A percentile compares a stretch with the other conserved stretches of the same genome.
phyloP scores from a whole-genome alignment of 2,888 invertebrate species.

The Spisula subtruncata region DNA sequence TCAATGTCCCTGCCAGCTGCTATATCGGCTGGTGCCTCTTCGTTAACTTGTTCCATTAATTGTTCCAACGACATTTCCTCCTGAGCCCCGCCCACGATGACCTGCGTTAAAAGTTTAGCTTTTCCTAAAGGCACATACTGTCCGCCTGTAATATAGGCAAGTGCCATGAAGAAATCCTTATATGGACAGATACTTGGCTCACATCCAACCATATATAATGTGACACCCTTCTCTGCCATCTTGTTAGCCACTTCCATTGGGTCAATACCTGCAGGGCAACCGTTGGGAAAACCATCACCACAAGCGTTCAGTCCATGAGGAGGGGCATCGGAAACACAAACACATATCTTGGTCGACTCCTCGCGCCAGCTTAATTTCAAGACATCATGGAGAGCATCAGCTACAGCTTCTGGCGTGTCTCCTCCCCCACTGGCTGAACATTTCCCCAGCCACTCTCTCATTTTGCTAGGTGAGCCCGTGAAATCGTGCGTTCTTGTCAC shows the following conservation, averaged over 20 bases:
- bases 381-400: slow-evolving; percentile 83
- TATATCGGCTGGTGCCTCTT: slow-evolving; percentile 77
- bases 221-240: slow-evolving; percentile 83
- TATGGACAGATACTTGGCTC: slow-evolving; percentile 81
- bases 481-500: slow-evolving; percentile 85
- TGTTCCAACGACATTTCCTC: slow-evolving; percentile 85
- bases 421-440: slow-evolving; percentile 84
- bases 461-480: slow-evolving; percentile 79
- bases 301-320: slow-evolving; percentile 81
- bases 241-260: slow-evolving; percentile 80
- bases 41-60: slow-evolving; percentile 82
- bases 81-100: slow-evolving; percentile 84
- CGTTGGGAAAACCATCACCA: slow-evolving; percentile 82
- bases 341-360: slow-evolving; percentile 84
- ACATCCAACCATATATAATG: slow-evolving; percentile 84
- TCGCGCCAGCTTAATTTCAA: slow-evolving; percentile 83
- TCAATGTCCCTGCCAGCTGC: slow-evolving; percentile 73
- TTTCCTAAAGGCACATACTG: slow-evolving; percentile 84
- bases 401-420: slow-evolving; percentile 85
- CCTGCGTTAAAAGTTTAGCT: slow-evolving; percentile 79
- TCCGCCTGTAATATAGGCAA: slow-evolving; percentile 84
- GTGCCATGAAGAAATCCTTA: slow-evolving; percentile 83
- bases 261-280: slow-evolving; percentile 84
- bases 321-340: slow-evolving; percentile 84
- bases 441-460: slow-evolving; percentile 82